These are phyloP conservation scores for Ectropis grisescens DNA, from an alignment of 1,140 invertebrate species.

Conservation along the genomic window DNA sequence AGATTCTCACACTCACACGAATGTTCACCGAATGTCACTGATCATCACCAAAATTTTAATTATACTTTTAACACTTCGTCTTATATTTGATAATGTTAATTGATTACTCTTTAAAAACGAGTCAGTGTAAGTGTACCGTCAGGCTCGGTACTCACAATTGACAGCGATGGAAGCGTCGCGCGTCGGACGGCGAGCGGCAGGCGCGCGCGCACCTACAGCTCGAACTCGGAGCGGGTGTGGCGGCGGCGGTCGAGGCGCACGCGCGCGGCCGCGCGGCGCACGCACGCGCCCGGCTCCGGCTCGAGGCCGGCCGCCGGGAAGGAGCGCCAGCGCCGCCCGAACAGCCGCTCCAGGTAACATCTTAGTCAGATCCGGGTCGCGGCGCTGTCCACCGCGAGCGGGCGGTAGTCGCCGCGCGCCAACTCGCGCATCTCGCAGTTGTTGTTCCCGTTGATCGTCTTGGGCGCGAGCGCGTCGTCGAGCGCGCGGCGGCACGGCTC, in stretches of 20 bases:
- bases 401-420: slow-evolving; percentile 65
- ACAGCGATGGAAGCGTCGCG: slow-evolving; percentile 20
- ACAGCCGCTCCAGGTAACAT: slow-evolving; percentile 73
- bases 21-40: no score
- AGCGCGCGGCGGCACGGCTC: slow-evolving; percentile 68
- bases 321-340: slow-evolving; percentile 71
- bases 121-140: slow-evolving; percentile 22
- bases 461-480: slow-evolving; percentile 65
- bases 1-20: no score
- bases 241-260: slow-evolving; percentile 55
- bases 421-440: slow-evolving; percentile 81
- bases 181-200: slow-evolving; percentile 8
- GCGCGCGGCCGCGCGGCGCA: slow-evolving; percentile 36
- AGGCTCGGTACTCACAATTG: slow-evolving; percentile 37
- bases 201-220: slow-evolving; percentile 29
- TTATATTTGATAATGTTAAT: no score
- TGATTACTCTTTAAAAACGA: slow-evolving; percentile 26
- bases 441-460: slow-evolving; percentile 81
- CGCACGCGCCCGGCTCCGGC: slow-evolving; percentile 56
- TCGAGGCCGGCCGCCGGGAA: slow-evolving; percentile 61
- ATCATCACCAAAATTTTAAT: no score
- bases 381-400: slow-evolving; percentile 69
- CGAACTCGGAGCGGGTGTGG: slow-evolving; percentile 61
- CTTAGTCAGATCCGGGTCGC: slow-evolving; percentile 75
- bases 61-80: no score